These are phyloP conservation scores for Laterallus jamaicensis DNA, from an alignment of 2,113 vertebrate species.

Conservation along the genomic window DNA sequence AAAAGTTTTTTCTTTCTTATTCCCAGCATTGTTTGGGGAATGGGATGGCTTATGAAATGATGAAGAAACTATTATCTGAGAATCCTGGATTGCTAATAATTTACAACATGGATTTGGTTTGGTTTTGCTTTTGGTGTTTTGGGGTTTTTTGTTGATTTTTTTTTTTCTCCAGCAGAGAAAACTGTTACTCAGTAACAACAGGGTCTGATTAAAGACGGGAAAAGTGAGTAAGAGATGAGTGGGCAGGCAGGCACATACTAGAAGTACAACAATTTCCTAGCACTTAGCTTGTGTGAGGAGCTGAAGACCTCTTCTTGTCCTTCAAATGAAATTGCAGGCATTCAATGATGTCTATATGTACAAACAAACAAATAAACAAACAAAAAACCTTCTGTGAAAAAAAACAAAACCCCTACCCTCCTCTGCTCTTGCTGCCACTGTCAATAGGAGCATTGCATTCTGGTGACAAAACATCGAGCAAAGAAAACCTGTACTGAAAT, in stretches of 20 bases:
- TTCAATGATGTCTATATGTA: background rate
- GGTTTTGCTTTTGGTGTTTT: background rate
- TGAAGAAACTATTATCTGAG: background rate
- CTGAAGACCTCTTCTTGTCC: slow-evolving; percentile 27
- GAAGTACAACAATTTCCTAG: background rate
- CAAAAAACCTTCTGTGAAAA: background rate
- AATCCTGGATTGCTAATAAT: background rate
- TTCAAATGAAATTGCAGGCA: slow-evolving; percentile 29
- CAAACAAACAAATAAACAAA: slow-evolving; percentile 29
- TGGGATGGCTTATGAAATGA: background rate
- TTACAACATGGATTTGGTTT: background rate
- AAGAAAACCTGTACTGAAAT: slow-evolving; percentile 12
- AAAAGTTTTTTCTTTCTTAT: background rate
- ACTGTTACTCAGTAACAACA: background rate
- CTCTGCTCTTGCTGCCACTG: background rate
- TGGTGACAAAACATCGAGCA: background rate
- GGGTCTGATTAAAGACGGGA: background rate
- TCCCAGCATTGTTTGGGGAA: background rate
- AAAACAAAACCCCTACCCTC: fast-evolving
- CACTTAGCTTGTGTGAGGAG: background rate
- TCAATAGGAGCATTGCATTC: background rate
- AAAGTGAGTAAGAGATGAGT: slow-evolving; percentile 26
- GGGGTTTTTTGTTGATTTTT: too few relatives aligned
- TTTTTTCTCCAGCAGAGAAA: background rate
- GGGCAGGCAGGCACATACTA: background rate